phyloP scores from a whole-genome alignment of 2,888 invertebrate genomes.

The Tuta absoluta region DNA sequence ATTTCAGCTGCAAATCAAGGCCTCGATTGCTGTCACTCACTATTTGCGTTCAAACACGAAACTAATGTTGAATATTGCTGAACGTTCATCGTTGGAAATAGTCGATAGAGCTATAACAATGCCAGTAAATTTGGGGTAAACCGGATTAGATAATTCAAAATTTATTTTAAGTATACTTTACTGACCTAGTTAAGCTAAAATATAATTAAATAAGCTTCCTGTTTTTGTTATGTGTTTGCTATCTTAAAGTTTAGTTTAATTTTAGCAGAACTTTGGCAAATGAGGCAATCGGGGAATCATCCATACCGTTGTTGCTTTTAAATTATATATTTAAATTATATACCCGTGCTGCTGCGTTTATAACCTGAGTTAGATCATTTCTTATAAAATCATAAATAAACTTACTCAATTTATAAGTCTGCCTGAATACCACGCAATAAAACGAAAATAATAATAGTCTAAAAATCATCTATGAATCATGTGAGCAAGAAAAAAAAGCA shows the following conservation, averaged over 20 bases:
- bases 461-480: background rate
- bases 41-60: slow-evolving; percentile 10
- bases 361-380: too few species aligned
- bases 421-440: background rate
- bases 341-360: too few species aligned
- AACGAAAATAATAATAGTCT: background rate
- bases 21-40: background rate
- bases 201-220: too few species aligned
- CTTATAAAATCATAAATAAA: too few species aligned
- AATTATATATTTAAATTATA: too few species aligned
- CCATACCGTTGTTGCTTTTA: too few species aligned
- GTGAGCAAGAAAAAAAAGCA: background rate
- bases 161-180: background rate
- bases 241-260: too few species aligned
- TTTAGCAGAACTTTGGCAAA: too few species aligned
- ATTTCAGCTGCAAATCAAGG: slow-evolving; percentile 11
- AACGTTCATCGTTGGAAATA: background rate
- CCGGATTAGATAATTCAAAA: background rate
- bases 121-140: background rate
- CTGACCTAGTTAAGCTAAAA: background rate
- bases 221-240: too few species aligned
- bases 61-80: background rate
- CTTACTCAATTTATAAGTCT: too few species aligned
- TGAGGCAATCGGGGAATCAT: too few species aligned
- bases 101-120: slow-evolving; percentile 3